Conservation (phyloP, 2,888 invertebrate species). For the Zele albiditarsus region DNA sequence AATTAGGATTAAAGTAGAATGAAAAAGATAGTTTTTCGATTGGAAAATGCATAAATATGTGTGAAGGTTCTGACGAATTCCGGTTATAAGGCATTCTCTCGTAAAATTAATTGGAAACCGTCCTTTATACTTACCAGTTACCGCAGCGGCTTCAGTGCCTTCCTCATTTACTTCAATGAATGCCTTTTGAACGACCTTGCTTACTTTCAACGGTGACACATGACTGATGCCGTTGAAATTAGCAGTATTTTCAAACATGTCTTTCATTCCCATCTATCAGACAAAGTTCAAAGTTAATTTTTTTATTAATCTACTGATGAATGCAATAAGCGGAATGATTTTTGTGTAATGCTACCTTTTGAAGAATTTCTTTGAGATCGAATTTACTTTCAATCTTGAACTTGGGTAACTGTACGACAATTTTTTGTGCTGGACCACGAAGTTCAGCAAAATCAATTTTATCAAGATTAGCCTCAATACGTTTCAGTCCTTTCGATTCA, state of each 20-base stretch:
- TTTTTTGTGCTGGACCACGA: slow-evolving; percentile 73
- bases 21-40: no score
- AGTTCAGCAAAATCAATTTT: slow-evolving; percentile 31
- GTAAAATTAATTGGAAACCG: neutral
- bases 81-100: no score
- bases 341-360: slow-evolving; percentile 74
- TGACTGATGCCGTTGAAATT: slow-evolving; percentile 81
- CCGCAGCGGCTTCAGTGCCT: slow-evolving; percentile 89
- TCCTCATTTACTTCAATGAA: slow-evolving; percentile 91
- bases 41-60: no score
- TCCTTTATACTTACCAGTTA: slow-evolving; percentile 79
- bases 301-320: neutral
- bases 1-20: neutral
- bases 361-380: slow-evolving; percentile 75
- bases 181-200: slow-evolving; percentile 86
- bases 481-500: slow-evolving; percentile 78
- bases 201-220: slow-evolving; percentile 76
- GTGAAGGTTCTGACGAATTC: no score
- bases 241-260: slow-evolving; percentile 78
- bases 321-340: neutral
- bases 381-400: slow-evolving; percentile 86
- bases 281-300: slow-evolving; percentile 10
- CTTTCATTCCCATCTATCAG: slow-evolving; percentile 81
- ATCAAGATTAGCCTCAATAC: slow-evolving; percentile 73
- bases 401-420: slow-evolving; percentile 83